Evolutionary conservation across 92 coral and sea anemone species (phyloP), one percentile per base, ranked within the genome.

Genomic region (Paragorgia papillata): DNA sequence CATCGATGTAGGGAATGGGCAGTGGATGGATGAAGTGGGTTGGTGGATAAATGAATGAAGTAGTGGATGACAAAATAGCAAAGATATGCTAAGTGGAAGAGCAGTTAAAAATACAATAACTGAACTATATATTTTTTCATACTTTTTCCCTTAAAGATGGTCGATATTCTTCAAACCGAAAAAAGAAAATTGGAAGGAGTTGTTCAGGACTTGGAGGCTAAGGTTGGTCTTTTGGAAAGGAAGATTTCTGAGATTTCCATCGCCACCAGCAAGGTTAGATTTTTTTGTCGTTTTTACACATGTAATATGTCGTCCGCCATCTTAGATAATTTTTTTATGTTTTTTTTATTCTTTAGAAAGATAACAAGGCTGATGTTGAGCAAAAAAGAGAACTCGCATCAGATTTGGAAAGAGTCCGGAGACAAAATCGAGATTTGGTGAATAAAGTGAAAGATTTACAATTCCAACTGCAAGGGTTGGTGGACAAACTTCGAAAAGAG

Each of bases 101-200:
- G n/a, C n/a, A n/a, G n/a, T n/a, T n/a, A n/a, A n/a, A n/a, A n/a
- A n/a, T n/a, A n/a, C n/a, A n/a, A n/a, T n/a, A n/a, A n/a, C n/a
- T n/a, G n/a, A n/a, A n/a, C n/a, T n/a, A n/a, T n/a, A n/a, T n/a
- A 26, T 43, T n/a, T 1, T 27, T 26, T 5, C n/a, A 69, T 0
- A 55, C 22, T 40, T 28, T 3, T 8, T 10, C 46, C 22, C 40
- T 60, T 84, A 91, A 84, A 75, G 54, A 90, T 88, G 33, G 79
- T 81, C 21, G 88, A 90, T 25, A 79, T 85, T 21, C 76, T 89
- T 46, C 79, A 83, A 17, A 75, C 51, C 4, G 96, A 90, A 63
- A 88, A 83, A 41, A 62, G 81, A 64, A 79, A 82, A 58, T 86
- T 92, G 0, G 82, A 81, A 14, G 85, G 84, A 29, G 80, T 85